phyloP scores from a whole-genome alignment of 2,888 invertebrate genomes.

The Cartodere bifasciata region DNA sequence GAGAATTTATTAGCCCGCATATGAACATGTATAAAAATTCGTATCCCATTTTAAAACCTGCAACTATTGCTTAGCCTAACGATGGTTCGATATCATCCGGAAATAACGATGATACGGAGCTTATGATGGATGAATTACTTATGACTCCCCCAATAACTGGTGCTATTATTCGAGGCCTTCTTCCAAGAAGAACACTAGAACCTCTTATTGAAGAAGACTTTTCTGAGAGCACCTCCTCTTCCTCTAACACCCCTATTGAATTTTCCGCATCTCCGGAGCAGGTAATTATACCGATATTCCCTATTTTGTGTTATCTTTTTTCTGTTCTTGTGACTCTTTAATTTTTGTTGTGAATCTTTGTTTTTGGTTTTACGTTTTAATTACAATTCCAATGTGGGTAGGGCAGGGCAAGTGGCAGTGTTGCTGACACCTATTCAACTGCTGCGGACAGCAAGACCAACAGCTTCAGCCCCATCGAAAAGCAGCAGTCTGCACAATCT shows the following conservation, averaged over 20 bases:
- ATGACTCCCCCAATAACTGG: slow-evolving; percentile 69
- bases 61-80: slow-evolving; percentile 22
- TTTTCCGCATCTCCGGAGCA: slow-evolving; percentile 32
- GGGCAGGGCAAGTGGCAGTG: slow-evolving; percentile 38
- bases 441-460: slow-evolving; percentile 30
- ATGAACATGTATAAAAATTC: too few relatives aligned
- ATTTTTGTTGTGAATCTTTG: too few relatives aligned
- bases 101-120: slow-evolving; percentile 63
- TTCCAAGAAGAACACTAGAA: slow-evolving; percentile 65
- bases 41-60: slow-evolving; percentile 1
- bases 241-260: slow-evolving; percentile 25
- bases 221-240: slow-evolving; percentile 48
- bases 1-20: too few relatives aligned
- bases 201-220: slow-evolving; percentile 74
- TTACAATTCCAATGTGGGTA: slow-evolving; percentile 34
- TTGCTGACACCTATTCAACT: slow-evolving; percentile 41
- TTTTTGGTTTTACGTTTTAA: too few relatives aligned
- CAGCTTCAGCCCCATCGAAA: slow-evolving; percentile 6
- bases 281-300: slow-evolving; percentile 28
- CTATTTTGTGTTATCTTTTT: not conserved
- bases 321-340: not conserved
- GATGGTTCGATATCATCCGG: slow-evolving; percentile 43
- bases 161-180: slow-evolving; percentile 53
- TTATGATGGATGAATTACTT: slow-evolving; percentile 69
- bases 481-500: too few relatives aligned